These are phyloP conservation scores for Geotrupes spiniger DNA, from an alignment of 2,888 invertebrate species.

Conservation along the genomic window DNA sequence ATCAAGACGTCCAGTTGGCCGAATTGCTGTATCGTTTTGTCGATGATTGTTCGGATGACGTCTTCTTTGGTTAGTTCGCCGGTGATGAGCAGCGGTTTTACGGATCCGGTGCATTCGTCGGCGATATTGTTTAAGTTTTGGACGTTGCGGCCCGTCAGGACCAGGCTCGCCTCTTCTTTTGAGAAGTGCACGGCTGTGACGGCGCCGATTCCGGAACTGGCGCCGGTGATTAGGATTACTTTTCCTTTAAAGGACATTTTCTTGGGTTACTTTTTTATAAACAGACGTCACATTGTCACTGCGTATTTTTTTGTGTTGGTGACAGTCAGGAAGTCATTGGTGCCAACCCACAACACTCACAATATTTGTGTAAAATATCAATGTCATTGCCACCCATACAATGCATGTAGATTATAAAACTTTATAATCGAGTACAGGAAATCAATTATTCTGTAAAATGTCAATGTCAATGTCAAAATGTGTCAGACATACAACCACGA, in stretches of 20 bases:
- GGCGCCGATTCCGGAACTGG: constrained; percentile 83
- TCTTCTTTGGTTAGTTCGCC: constrained; percentile 43
- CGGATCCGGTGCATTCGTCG: constrained; percentile 50
- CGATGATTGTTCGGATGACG: constrained; percentile 43
- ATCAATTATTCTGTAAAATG: too few species aligned
- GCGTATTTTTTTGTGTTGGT: too few species aligned
- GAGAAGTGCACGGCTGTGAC: constrained; percentile 77
- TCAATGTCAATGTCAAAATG: too few species aligned
- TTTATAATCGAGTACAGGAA: too few species aligned
- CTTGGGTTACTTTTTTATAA: too few species aligned
- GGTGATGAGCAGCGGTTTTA: constrained; percentile 30
- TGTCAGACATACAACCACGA: too few species aligned
- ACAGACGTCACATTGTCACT: too few species aligned
- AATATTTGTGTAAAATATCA: too few species aligned
- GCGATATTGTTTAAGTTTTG: constrained; percentile 65
- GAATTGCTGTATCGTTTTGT: constrained; percentile 44
- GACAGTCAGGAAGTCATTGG: too few species aligned
- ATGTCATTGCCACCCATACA: too few species aligned
- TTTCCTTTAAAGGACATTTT: constrained; percentile 51
- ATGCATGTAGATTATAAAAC: too few species aligned
- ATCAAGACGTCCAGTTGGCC: constrained; percentile 48
- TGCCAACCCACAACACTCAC: too few species aligned
- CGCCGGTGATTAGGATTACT: constrained; percentile 74
- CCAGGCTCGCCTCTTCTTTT: constrained; percentile 70
- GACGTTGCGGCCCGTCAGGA: constrained; percentile 68